Base-by-base conservation (phyloP, 2,113 vertebrate genomes). In the Isurus oxyrinchus region DNA sequence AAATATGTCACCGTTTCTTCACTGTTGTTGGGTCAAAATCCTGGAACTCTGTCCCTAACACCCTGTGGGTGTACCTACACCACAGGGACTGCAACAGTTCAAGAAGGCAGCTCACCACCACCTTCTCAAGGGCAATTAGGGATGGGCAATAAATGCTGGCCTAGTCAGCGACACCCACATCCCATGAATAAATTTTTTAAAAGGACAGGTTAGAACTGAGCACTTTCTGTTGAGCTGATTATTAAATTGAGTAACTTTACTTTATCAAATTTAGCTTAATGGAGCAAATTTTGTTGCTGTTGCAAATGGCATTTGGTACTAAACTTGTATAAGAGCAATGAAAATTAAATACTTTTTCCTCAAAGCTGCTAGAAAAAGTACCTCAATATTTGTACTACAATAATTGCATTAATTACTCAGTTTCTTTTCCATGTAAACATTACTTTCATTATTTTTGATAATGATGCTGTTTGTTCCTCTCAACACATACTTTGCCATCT, bases 401-500 rank as follows among this genome's bases (percentile, higher is more conserved):
- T 66, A 66, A 66, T 66, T 94, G n/a, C 35, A 66, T 40, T 63
- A 1, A 72, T 53, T 95, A 55, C 40, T 95, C 25, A 95, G 44
- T 95, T 23, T 66, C n/a, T 23, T 94, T 66, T 44, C 44, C 49
- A 95, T 95, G 11, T 25, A 95, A 55, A 55, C 40, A 7, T 40
- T 31, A 66, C 31, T 63, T 93, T n/a, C 63, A 94, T 94, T 90
- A 44, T 59, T 91, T 53, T 72, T 44, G 93, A 72, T 25, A 72
- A 72, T 67, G 14, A n/a, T 61, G 16, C 7, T 8, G 27, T 72
- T 55, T 35, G 13, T 95, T 40, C 31, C 25, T 55, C 27, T 55
- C 94, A 95, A 72, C 4, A 96, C 97, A 90, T 97, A 97, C 97
- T 96, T 97, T 31, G 40, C 2, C 13, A 19, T 40, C 35, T 66